Evolutionary conservation across 2,888 invertebrate genomes (phyloP).

Genomic region (Apamea crenata): DNA sequence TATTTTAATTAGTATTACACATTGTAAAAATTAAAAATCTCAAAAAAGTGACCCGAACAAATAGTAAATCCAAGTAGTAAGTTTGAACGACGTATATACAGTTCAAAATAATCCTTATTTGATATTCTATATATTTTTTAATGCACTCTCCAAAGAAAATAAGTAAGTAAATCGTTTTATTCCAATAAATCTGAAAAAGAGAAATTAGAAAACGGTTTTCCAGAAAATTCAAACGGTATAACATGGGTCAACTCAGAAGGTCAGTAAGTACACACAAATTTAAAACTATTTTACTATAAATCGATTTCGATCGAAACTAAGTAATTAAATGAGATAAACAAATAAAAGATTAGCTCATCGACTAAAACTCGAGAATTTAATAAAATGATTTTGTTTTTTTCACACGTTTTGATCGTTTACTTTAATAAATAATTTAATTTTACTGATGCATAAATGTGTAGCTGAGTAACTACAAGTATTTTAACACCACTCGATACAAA

Average conservation of each 20-base stretch:
- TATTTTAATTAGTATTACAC: conserved; percentile 1
- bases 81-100: background rate
- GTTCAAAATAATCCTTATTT: background rate
- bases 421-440: background rate
- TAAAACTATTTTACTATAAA: no score
- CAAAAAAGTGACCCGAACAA: background rate
- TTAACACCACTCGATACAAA: background rate
- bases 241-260: no score
- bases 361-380: conserved; percentile 2
- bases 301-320: background rate
- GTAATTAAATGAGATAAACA: background rate
- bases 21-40: background rate
- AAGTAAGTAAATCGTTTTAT: background rate
- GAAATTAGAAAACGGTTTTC: background rate
- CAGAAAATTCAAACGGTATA: background rate
- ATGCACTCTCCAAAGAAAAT: background rate
- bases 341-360: conserved; percentile 12
- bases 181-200: background rate
- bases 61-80: background rate
- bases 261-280: background rate
- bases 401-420: background rate
- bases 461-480: background rate
- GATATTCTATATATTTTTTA: no score
- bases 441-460: background rate
- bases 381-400: background rate